Evolutionary conservation across 2,797 vertebrate species (phyloP).

Genomic region (Rhodeus uyekii): DNA sequence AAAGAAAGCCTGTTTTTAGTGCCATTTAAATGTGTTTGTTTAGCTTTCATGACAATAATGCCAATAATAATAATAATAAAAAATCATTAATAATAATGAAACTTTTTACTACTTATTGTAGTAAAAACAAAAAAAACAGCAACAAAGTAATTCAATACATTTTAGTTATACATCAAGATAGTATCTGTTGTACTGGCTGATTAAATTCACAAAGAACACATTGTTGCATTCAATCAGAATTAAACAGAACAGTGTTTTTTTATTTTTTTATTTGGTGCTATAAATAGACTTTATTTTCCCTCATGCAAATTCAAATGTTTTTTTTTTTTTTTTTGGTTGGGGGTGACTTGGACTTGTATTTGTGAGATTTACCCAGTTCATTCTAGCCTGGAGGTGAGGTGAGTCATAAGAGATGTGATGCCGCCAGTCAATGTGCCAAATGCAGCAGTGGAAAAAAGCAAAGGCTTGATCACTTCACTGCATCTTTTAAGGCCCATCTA

Average conservation of each 20-base stretch:
- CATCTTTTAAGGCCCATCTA: conserved; percentile 51
- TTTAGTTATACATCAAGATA: neutral
- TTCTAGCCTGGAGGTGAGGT: neutral
- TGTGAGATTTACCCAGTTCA: conserved; percentile 12
- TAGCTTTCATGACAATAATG: neutral
- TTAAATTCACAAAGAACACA: conserved; percentile 6
- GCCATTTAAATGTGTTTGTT: neutral
- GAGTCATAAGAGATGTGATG: conserved; percentile 42
- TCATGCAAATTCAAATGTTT: neutral
- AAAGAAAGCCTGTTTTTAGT: neutral
- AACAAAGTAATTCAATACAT: neutral
- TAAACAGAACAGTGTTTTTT: too few species aligned
- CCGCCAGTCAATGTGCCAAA: conserved; percentile 42
- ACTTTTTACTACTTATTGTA: neutral
- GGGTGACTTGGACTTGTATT: conserved; percentile 1
- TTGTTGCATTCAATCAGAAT: conserved; percentile 16
- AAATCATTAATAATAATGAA: neutral
- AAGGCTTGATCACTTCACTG: conserved; percentile 57
- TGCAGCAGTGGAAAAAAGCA: conserved; percentile 43
- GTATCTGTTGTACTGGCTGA: neutral
- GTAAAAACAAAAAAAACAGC: neutral
- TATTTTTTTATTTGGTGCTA: too few species aligned
- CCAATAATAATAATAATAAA: neutral
- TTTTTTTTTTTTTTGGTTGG: neutral
- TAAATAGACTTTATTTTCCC: neutral